Base-by-base conservation (phyloP, 2,888 invertebrate species). In the Exocentrus adspersus region DNA sequence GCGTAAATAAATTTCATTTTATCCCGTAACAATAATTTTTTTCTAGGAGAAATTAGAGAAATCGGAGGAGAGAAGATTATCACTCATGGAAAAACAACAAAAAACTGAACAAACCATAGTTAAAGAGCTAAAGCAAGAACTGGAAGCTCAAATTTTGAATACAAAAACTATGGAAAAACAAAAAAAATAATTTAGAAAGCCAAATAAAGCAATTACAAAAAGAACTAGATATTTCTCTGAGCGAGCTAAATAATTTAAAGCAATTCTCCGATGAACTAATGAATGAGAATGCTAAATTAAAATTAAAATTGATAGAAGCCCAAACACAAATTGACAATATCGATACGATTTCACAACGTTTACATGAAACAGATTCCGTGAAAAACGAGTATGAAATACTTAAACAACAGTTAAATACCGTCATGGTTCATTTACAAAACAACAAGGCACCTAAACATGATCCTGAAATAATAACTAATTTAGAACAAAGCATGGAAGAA, bases 181-280 rank as follows among this genome's bases (percentile, higher is more conserved):
- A 75, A 41, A 72, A 68, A 58, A 62, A 37, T 5, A 64, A 68
- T 51, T 62, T 71, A 6, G 69, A 73, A 62, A 73, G 68, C 16
- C 56, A 68, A 17, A 5, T 75, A 20, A 66, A 62, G 52, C 64
- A 69, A 51, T 20, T 72, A 21, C 67, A 72, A 53, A 64, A 69
- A 7, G 66, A 74, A 42, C 51, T 75, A 21, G 65, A 69, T 10
- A 41, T 60, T 45, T 43, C 62, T 16, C 52, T 60, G 48, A 52
- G 60, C 7, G 72, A 73, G 64, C 57, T 70, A 16, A 48, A 64
- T 17, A 69, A 62, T 48, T 62, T 72, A 45, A 62, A 68, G 37
- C n/a, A 61, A 21, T 56, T 57, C n/a, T 46, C 60, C 17, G 53
- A 70, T 41, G 67, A 71, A 56, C 58, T 73, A n/a, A 42, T 60